Conservation (phyloP, 2,113 vertebrate genomes). For the Pseudois nayaur region DNA sequence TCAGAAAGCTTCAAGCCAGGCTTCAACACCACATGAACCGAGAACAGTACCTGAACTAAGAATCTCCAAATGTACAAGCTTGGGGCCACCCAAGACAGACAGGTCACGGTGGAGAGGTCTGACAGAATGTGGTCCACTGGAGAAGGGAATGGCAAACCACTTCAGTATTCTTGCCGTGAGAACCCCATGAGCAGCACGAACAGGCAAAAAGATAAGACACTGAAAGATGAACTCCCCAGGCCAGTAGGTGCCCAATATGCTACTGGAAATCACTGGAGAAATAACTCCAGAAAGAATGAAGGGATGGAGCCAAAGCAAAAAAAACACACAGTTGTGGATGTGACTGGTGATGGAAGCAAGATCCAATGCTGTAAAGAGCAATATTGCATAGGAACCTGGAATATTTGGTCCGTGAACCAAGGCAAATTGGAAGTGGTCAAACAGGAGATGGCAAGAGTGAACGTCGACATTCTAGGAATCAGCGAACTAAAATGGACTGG, state of each 20-base stretch:
- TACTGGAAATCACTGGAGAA: neutral
- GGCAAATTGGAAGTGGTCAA: neutral
- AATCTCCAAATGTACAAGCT: neutral
- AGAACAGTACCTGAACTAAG: neutral
- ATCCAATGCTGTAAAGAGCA: neutral
- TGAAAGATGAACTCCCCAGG: neutral
- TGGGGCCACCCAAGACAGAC: neutral
- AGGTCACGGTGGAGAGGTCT: neutral
- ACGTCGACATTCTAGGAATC: neutral
- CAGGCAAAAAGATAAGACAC: neutral
- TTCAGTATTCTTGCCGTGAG: neutral
- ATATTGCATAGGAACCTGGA: neutral
- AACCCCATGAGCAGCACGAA: neutral
- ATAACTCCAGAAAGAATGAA: neutral
- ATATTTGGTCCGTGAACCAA: neutral
- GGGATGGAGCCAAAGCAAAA: neutral
- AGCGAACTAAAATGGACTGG: neutral
- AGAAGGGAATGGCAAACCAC: neutral
- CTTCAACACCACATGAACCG: neutral
- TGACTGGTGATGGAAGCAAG: neutral
- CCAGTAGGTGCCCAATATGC: neutral
- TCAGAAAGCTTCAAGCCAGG: neutral
- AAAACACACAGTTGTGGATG: neutral
- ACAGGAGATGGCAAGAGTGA: neutral
- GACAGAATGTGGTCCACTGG: neutral